Base-by-base conservation (phyloP, 2,888 invertebrate species). In the Chesias legatella region DNA sequence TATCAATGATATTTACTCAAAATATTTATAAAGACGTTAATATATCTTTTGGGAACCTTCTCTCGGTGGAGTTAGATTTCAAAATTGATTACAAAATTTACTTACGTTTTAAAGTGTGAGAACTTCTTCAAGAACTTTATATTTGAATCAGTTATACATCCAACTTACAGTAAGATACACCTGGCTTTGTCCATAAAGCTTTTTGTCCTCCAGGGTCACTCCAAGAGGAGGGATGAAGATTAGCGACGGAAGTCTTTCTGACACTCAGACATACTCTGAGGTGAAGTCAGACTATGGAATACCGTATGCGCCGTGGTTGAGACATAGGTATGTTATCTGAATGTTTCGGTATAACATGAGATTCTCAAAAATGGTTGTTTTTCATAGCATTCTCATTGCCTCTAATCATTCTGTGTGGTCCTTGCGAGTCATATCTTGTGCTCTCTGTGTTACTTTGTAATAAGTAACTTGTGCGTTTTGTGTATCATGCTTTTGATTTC, bases 301-400 rank as follows among this genome's bases (percentile, higher is more conserved):
- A 64, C 94, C 94, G 0, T 96, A 96, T 69, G 93, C 94, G 10
- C 94, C 95, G 51, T 96, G 96, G 95, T 89, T 95, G 64, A 91
- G 95, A 72, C 95, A 96, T 79, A 95, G 95, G 91, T 91, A 82
- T 65, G 43, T 59, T 10, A 33, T 40, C 55, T 60, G 51, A 27
- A 36, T 53, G 57, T 58, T 46, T 51, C 48, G 44, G 48, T 44
- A 47, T 56, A 49, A 51, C n/a, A 36, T 51, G 40, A 51, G 43
- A 27, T 30, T 20, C 28, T 39, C 6, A 21, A 6, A 27, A 8
- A 13, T 39, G 45, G 36, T 43, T 45, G 35, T 49, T 33, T 48
- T 28, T 59, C 57, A 60, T 57, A 53, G 48, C 60, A 61, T 59
- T 63, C 58, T 39, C 42, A 53, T 50, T 56, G 41, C 39, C 31